Conservation (phyloP, 92 coral and sea anemone species). For the Parazoanthus darwini region DNA sequence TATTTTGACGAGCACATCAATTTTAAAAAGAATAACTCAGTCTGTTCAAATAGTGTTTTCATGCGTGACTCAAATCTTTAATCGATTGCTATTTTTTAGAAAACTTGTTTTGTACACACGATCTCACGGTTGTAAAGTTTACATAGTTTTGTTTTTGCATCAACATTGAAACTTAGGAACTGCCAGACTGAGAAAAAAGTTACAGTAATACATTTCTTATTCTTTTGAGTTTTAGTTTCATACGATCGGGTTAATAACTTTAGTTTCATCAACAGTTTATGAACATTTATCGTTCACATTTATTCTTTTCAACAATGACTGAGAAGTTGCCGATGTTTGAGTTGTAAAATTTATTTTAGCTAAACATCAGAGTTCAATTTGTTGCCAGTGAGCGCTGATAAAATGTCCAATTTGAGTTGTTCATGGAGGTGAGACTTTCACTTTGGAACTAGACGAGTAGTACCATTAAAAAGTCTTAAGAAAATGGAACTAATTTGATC, state of each 20-base stretch:
- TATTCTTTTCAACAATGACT: no score
- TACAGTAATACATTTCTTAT: neutral
- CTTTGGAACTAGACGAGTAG: no score
- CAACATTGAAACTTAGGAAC: neutral
- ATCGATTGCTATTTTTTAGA: conserved; percentile 14
- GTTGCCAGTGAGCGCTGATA: no score
- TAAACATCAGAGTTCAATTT: no score
- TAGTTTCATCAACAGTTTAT: neutral
- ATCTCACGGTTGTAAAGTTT: neutral
- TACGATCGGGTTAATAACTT: neutral
- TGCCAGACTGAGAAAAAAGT: neutral
- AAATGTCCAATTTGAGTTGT: no score
- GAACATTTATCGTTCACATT: neutral
- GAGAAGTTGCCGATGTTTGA: no score
- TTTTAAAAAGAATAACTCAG: neutral
- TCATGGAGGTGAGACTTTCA: no score
- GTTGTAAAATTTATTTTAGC: no score
- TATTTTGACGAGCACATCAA: neutral
- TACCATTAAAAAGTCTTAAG: no score
- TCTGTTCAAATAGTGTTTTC: neutral
- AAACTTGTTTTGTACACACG: conserved; percentile 20
- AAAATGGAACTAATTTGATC: no score
- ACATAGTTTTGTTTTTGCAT: neutral
- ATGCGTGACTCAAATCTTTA: conserved; percentile 26
- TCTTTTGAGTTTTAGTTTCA: no score